Percentiles rank a stretch among this genome's conserved stretches.
phyloP scores from a whole-genome alignment of 2,888 invertebrate genomes.

The Eugnorisma glareosa region DNA sequence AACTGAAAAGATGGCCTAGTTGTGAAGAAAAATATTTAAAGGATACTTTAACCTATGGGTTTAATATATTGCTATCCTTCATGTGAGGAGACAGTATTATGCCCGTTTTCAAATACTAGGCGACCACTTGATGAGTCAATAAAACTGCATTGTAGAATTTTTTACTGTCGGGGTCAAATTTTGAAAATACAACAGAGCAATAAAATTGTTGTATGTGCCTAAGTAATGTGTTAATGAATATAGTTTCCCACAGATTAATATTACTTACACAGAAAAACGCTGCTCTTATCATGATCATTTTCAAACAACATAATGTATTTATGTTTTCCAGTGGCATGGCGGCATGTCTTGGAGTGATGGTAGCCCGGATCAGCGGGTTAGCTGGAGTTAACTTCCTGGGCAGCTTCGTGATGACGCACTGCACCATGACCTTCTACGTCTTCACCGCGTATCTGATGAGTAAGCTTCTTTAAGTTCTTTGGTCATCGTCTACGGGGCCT shows the following conservation, averaged over 20 bases:
- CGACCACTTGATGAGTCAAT: neutral
- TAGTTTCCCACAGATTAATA: neutral
- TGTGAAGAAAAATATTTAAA: neutral
- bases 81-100: too few species aligned
- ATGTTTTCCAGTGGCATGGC: conserved; percentile 75
- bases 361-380: conserved; percentile 72
- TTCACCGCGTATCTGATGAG: conserved; percentile 70
- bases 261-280: neutral
- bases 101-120: neutral
- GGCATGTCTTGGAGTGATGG: conserved; percentile 76
- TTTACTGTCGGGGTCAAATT: too few species aligned
- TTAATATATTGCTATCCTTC: too few species aligned
- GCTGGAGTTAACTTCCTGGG: conserved; percentile 75
- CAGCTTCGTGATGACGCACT: conserved; percentile 70
- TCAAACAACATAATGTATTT: neutral
- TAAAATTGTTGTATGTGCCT: neutral
- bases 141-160: neutral
- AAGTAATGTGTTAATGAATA: too few species aligned
- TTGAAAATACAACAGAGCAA: neutral
- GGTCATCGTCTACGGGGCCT: neutral
- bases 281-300: neutral
- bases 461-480: conserved; percentile 49
- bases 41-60: neutral
- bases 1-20: too few species aligned
- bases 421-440: conserved; percentile 70